Base-by-base conservation (phyloP, 1,140 invertebrate genomes). In the Saccostrea echinata region DNA sequence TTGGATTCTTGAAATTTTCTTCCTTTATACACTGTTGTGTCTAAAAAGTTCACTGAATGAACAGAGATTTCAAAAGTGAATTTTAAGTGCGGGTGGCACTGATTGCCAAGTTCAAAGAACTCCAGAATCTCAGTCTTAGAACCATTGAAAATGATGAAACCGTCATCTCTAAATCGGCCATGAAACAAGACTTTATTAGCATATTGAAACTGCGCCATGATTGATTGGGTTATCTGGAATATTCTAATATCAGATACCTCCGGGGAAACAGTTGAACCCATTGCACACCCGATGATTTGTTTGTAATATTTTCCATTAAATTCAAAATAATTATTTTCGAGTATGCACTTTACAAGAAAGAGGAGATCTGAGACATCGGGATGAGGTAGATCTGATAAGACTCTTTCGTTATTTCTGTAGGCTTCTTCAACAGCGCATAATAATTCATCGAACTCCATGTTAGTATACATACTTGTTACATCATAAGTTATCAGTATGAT, bases 21-120 rank as follows among this genome's bases (percentile, higher is more conserved):
- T 76, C 84, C 84, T 86, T 86, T 86, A 35, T 86, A 86, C 1
- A 86, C 43, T n/a, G 43, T 71, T 76, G 64, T 43, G 68, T 86
- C 84, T 53, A 86, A 53, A 53, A 52, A 55, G 35, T 82, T 82
- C 2, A 53, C 80, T 16, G 12, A 27, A 24, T 13, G 8, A 30
- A 0, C 3, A 12, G 43, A 43, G 21, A 82, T 52, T 16, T 82
- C 35, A 51, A 21, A 82, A 12, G 30, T 82, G n/a, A 51, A 82
- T 52, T 51, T 82, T 33, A 82, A 43, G 12, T 82, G 35, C 12
- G 33, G 13, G 33, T 82, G 80, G 51, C 80, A 82, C 11, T 13
- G 0, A 51, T 82, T 82, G 0, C 80, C 80, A 16, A 82, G 33
- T 16, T 43, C 24, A 51, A 82, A 82, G 24, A 82, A 52, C 1